These are phyloP conservation scores for Leptosomus discolor DNA, from an alignment of 2,113 vertebrate genomes.

Conservation along the genomic window DNA sequence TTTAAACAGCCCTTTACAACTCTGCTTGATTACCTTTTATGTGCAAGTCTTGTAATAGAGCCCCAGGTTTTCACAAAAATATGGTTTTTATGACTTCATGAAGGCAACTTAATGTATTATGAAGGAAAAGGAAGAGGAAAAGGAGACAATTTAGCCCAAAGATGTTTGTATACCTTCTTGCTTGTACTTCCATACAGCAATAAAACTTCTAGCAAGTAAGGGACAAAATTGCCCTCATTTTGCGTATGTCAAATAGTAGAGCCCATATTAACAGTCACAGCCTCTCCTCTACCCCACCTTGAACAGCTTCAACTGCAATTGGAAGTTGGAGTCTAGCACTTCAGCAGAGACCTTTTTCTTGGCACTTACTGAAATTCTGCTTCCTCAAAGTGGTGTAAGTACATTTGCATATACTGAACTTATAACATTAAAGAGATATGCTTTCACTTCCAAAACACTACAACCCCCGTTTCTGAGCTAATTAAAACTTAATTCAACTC, in stretches of 20 bases:
- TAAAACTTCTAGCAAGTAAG: not conserved
- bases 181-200: not conserved
- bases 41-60: not conserved
- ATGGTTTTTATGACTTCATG: not conserved
- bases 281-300: not conserved
- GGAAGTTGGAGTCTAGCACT: not conserved
- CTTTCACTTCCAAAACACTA: not conserved
- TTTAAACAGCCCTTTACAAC: not conserved
- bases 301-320: not conserved
- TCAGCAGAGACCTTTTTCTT: not conserved
- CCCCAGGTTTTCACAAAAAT: not conserved
- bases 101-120: not conserved
- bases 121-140: not conserved
- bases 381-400: not conserved
- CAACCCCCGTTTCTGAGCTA: not conserved
- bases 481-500: not conserved
- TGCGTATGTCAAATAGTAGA: rapidly evolving
- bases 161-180: not conserved
- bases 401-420: not conserved
- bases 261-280: not conserved
- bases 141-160: not conserved
- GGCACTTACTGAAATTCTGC: not conserved
- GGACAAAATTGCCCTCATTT: not conserved
- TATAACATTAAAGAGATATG: not conserved
- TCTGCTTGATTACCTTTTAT: not conserved